A percentile compares a stretch with the other conserved stretches of the same genome.
Evolutionary conservation across 2,797 vertebrate genomes (phyloP).

Genomic region (Decapterus maruadsi): DNA sequence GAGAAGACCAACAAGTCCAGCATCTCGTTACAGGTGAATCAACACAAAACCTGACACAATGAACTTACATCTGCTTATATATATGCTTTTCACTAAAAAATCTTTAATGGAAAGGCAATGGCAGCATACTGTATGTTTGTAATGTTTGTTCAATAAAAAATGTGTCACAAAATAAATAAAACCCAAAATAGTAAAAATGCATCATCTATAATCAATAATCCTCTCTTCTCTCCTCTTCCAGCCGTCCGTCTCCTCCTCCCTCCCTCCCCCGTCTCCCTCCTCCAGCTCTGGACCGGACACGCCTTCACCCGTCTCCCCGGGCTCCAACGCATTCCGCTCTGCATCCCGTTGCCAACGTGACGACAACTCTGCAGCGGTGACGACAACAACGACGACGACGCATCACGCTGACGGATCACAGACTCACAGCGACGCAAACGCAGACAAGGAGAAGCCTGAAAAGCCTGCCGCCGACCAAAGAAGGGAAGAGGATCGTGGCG

Average conservation of each 20-base stretch:
- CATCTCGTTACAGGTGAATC: slow-evolving; percentile 83
- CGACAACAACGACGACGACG: background rate
- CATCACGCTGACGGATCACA: background rate
- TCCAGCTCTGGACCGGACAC: slow-evolving; percentile 57
- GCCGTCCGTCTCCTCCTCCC: slow-evolving; percentile 79
- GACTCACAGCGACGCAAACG: background rate
- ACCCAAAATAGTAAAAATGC: too few relatives aligned
- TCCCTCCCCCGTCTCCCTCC: slow-evolving; percentile 61
- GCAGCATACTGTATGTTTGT: too few relatives aligned
- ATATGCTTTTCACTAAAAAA: too few relatives aligned
- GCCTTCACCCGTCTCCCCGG: slow-evolving; percentile 70
- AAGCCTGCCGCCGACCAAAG: background rate
- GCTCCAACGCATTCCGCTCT: slow-evolving; percentile 62
- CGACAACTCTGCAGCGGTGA: slow-evolving; percentile 48
- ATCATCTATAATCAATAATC: too few relatives aligned
- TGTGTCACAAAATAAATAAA: too few relatives aligned
- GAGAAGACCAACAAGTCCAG: slow-evolving; percentile 88
- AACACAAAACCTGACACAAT: background rate
- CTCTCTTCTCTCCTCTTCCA: slow-evolving; percentile 58
- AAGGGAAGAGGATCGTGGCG: slow-evolving; percentile 35
- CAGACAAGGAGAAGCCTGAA: background rate
- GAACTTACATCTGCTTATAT: background rate
- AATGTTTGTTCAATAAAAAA: too few relatives aligned
- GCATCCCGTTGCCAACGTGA: slow-evolving; percentile 43
- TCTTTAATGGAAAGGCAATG: too few relatives aligned